Evolutionary conservation across 2,888 invertebrate genomes (phyloP).

Genomic region (Acronicta leporina): DNA sequence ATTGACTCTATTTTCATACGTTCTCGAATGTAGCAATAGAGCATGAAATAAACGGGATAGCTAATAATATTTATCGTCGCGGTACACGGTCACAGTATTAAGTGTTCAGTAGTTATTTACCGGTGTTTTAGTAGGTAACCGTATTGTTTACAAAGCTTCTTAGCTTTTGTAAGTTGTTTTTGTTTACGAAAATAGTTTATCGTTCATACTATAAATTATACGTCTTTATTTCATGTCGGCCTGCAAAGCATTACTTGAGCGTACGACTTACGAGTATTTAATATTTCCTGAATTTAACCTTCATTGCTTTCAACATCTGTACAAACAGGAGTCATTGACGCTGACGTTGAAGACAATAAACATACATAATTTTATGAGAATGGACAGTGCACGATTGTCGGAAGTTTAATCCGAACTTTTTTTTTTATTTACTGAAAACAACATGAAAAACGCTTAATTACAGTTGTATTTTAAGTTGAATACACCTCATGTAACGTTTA

Average conservation of each 20-base stretch:
- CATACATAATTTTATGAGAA: slow-evolving; percentile 62
- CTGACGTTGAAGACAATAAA: slow-evolving; percentile 59
- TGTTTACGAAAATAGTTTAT: slow-evolving; percentile 40
- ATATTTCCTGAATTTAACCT: slow-evolving; percentile 54
- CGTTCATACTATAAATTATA: slow-evolving; percentile 15
- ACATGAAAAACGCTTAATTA: too few relatives aligned
- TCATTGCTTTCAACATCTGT: slow-evolving; percentile 62
- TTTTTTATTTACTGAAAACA: slow-evolving; percentile 3
- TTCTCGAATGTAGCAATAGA: not conserved
- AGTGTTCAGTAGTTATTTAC: slow-evolving; percentile 17
- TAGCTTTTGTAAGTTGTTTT: slow-evolving; percentile 25
- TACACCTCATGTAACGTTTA: too few relatives aligned
- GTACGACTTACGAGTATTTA: slow-evolving; percentile 34
- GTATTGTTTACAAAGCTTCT: slow-evolving; percentile 10
- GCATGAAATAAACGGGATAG: not conserved
- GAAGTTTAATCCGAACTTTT: not conserved
- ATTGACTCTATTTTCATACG: not conserved
- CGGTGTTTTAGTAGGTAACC: slow-evolving; percentile 1
- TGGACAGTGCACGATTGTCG: slow-evolving; percentile 36
- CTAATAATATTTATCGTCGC: slow-evolving; percentile 5
- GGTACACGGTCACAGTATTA: slow-evolving; percentile 3
- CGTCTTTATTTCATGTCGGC: slow-evolving; percentile 12
- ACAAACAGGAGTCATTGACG: slow-evolving; percentile 61
- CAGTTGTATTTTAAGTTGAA: too few relatives aligned
- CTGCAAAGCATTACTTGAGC: slow-evolving; percentile 19